Percentiles rank a stretch among this genome's conserved stretches.
Conservation (phyloP, 2,888 invertebrate species). For the Volucella bombylans region DNA sequence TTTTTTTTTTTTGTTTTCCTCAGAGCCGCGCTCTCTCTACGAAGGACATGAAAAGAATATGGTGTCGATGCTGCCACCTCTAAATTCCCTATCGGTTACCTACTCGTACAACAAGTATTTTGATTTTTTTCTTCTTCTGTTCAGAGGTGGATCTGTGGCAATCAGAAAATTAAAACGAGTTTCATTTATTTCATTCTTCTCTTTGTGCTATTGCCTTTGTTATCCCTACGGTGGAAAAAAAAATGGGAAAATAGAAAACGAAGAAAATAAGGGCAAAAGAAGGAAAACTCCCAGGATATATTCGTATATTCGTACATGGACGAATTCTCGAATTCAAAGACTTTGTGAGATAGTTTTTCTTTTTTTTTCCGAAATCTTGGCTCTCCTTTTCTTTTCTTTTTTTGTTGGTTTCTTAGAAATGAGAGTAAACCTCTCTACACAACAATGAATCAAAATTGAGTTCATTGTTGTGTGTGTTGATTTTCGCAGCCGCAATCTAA, state of each 20-base stretch:
- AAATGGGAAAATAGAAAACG: constrained; percentile 28
- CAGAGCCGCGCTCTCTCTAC: constrained; percentile 42
- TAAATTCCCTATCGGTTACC: constrained; percentile 20
- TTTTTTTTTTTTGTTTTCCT: constrained; percentile 11
- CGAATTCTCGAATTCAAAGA: not conserved
- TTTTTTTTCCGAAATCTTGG: not conserved
- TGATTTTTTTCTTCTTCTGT: constrained; percentile 48
- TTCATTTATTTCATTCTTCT: constrained; percentile 28
- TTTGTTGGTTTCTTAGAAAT: constrained; percentile 62
- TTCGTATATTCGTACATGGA: no score
- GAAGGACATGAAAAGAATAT: constrained; percentile 41
- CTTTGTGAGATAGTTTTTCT: constrained; percentile 60
- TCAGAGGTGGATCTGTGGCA: constrained; percentile 70
- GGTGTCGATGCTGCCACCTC: constrained; percentile 68
- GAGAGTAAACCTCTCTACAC: constrained; percentile 64
- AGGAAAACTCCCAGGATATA: constrained; percentile 64
- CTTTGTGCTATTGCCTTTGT: constrained; percentile 43
- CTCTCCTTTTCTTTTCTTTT: constrained; percentile 16
- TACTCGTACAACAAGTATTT: constrained; percentile 32
- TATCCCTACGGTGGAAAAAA: constrained; percentile 18
- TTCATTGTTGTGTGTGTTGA: constrained; percentile 72
- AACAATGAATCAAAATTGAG: constrained; percentile 72
- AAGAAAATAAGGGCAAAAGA: constrained; percentile 35
- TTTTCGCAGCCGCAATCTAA: constrained; percentile 69
- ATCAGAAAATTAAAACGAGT: constrained; percentile 63